phyloP scores from a whole-genome alignment of 2,888 invertebrate genomes.

The Blomia tropicalis region DNA sequence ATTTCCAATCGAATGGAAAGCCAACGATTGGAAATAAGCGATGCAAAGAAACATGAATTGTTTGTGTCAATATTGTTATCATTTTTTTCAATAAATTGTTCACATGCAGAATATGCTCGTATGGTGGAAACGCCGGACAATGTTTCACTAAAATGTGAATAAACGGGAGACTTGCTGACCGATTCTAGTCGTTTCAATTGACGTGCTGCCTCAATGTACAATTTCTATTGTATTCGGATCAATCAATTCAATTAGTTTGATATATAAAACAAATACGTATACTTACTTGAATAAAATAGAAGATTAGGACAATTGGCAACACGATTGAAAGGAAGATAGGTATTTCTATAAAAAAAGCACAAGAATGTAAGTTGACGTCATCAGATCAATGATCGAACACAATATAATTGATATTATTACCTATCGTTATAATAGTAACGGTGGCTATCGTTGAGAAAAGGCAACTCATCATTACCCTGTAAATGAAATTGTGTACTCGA shows the following conservation, averaged over 20 bases:
- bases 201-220: conserved; percentile 39
- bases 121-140: conserved; percentile 31
- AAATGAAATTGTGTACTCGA: not conserved
- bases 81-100: conserved; percentile 38
- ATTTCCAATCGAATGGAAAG: conserved; percentile 38
- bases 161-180: conserved; percentile 39
- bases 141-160: conserved; percentile 40
- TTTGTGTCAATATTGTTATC: conserved; percentile 40
- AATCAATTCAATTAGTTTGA: no score
- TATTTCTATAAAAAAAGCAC: conserved; percentile 31
- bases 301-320: conserved; percentile 34
- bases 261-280: not conserved
- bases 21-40: conserved; percentile 35
- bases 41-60: conserved; percentile 33
- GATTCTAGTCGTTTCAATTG: conserved; percentile 40
- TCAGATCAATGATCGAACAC: not conserved
- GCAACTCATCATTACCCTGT: not conserved
- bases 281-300: conserved; percentile 34
- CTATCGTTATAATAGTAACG: conserved; percentile 8
- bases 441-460: conserved; percentile 14
- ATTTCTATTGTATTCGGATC: conserved; percentile 35
- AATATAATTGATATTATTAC: conserved; percentile 4
- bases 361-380: not conserved
- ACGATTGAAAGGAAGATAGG: conserved; percentile 35
- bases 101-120: conserved; percentile 18